Percentiles rank a stretch among this genome's conserved stretches.
Conservation (phyloP, 2,113 vertebrate species). For the Engystomops pustulosus region DNA sequence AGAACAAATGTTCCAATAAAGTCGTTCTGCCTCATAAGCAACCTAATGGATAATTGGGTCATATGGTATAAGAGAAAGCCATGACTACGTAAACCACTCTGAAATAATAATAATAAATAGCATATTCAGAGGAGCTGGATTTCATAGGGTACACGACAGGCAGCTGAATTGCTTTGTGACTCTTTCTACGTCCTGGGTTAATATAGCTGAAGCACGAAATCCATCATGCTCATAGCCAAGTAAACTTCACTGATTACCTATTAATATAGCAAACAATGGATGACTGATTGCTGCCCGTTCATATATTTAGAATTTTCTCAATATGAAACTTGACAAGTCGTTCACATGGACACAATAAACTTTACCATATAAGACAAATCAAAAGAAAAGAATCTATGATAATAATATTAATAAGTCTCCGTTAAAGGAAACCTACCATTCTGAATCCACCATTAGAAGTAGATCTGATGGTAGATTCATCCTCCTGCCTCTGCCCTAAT, state of each 20-base stretch:
- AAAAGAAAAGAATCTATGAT: no score
- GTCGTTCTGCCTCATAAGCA: no score
- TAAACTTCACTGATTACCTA: not conserved
- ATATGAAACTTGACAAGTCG: not conserved
- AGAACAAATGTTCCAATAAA: no score
- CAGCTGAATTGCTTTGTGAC: not conserved
- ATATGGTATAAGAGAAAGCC: no score
- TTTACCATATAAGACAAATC: no score
- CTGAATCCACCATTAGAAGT: no score
- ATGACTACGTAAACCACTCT: not conserved
- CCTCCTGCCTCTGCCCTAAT: no score
- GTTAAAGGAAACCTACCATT: no score
- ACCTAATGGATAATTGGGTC: no score
- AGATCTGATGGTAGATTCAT: no score
- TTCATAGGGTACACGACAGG: not conserved
- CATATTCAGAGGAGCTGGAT: not conserved
- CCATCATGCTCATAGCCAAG: not conserved
- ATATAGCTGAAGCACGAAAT: not conserved
- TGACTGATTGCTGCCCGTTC: not conserved
- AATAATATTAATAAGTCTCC: no score
- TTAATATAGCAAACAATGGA: not conserved
- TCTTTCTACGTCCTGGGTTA: not conserved
- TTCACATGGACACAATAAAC: no score
- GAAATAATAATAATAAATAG: not conserved
- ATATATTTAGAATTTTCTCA: constrained; percentile 1